Evolutionary conservation across 2,113 vertebrate genomes (phyloP).

Genomic region (Paramisgurnus dabryanus): DNA sequence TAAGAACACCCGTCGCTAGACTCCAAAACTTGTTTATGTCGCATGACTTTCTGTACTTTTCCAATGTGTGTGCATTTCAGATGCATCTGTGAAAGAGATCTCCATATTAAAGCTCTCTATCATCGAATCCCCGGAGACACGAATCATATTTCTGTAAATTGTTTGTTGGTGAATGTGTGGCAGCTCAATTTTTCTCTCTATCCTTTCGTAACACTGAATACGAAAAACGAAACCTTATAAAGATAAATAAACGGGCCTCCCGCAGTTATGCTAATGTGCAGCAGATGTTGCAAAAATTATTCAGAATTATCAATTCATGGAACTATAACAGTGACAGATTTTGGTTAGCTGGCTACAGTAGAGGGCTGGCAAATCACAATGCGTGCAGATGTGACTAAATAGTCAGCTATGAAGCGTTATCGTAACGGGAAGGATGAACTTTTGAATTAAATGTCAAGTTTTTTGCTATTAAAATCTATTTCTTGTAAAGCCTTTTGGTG

Average conservation of each 20-base stretch:
- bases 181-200: constrained; percentile 44
- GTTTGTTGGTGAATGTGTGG: constrained; percentile 51
- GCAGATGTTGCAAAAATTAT: constrained; percentile 63
- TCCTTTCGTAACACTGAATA: constrained; percentile 46
- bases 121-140: constrained; percentile 54
- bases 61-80: constrained; percentile 41
- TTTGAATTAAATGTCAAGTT: constrained; percentile 39
- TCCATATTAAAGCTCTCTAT: constrained; percentile 62
- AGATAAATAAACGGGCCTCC: constrained; percentile 54
- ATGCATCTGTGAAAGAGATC: constrained; percentile 54
- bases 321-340: constrained; percentile 51
- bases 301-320: constrained; percentile 51
- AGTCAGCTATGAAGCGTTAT: background rate
- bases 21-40: constrained; percentile 30
- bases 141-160: constrained; percentile 60
- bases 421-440: constrained; percentile 17
- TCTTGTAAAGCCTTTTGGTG: constrained; percentile 1
- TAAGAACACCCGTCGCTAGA: constrained; percentile 19
- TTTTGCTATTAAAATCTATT: constrained; percentile 29
- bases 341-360: constrained; percentile 41
- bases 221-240: constrained; percentile 34
- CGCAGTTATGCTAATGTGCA: constrained; percentile 61
- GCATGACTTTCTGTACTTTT: constrained; percentile 1
- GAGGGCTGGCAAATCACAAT: constrained; percentile 6
- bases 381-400: constrained; percentile 25